These are phyloP conservation scores for Prunella fulvescens DNA, from an alignment of 2,113 vertebrate species.

Conservation along the genomic window DNA sequence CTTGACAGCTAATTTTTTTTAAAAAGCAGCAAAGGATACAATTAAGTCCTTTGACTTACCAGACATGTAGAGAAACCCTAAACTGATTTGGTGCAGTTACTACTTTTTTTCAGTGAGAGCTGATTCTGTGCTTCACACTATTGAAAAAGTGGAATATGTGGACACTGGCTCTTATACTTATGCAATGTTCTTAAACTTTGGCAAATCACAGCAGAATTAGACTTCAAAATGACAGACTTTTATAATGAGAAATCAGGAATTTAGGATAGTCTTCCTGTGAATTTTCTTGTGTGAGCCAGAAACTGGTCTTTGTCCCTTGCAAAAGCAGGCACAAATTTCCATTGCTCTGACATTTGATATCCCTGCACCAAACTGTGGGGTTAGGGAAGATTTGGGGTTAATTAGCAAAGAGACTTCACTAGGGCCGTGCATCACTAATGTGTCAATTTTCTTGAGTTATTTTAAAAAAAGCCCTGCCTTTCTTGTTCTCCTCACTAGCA, in stretches of 20 bases:
- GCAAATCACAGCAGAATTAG: neutral
- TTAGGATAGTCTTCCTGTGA: neutral
- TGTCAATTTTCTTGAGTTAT: neutral
- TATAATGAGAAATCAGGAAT: neutral
- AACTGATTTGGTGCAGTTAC: neutral
- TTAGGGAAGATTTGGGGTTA: neutral
- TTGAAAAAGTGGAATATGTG: neutral
- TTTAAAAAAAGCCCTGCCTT: neutral
- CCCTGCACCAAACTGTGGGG: rapidly evolving
- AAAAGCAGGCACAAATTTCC: neutral
- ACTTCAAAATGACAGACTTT: neutral
- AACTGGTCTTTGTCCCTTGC: neutral
- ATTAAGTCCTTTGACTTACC: neutral
- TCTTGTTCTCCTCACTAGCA: neutral
- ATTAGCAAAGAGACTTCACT: neutral
- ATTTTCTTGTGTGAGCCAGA: neutral
- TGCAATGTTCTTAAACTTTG: neutral
- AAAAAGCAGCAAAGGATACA: neutral
- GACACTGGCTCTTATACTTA: neutral
- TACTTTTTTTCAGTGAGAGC: neutral
- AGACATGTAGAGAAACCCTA: neutral
- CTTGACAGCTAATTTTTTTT: neutral
- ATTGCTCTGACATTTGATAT: neutral
- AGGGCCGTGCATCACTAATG: neutral
- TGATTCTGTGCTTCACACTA: neutral